Evolutionary conservation across 2,113 vertebrate genomes (phyloP), one percentile per base, ranked within the genome.

Genomic region (Bujurquina vittata): DNA sequence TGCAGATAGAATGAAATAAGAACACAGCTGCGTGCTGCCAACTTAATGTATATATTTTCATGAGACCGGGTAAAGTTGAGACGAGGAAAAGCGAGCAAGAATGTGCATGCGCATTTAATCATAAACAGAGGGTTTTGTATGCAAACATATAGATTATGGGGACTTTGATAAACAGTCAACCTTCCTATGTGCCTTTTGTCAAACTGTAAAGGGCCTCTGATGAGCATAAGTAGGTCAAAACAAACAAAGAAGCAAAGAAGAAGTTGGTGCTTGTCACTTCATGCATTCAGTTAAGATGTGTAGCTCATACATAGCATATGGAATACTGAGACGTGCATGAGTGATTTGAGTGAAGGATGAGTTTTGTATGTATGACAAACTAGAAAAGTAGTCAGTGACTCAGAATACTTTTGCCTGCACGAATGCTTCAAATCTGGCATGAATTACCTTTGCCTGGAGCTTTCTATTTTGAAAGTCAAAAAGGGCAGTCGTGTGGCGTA

Each of bases 401-500:
- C 81, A 65, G 62, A 76, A 46, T 65, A 80, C 23, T 62, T 84
- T 63, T 67, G 84, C 59, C 58, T 73, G 17, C 55, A 56, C 49
- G 82, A 80, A 87, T 40, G 52, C 84, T 85, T 86, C 75, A 79
- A 52, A 11, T 77, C 54, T 75, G 77, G 59, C 62, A 85, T 76
- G 72, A 84, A 59, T 83, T 85, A 85, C 80, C 67, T 88, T 81
- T 84, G 87, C 89, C 79, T 84, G 77, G 43, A 91, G 84, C 62
- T 69, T 60, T 84, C 59, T 89, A 73, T 87, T 89, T 90, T 89
- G 83, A 90, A 92, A 91, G 89, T 90, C 78, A 92, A 87, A 90
- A 67, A 87, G 84, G 92, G 74, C 80, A 86, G 86, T 91, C 77
- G 87, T 90, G 59, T 65, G 15, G 20, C 33, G 4, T 40, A n/a